Evolutionary conservation across 2,797 vertebrate species (phyloP).

Genomic region (Chrosomus eos): DNA sequence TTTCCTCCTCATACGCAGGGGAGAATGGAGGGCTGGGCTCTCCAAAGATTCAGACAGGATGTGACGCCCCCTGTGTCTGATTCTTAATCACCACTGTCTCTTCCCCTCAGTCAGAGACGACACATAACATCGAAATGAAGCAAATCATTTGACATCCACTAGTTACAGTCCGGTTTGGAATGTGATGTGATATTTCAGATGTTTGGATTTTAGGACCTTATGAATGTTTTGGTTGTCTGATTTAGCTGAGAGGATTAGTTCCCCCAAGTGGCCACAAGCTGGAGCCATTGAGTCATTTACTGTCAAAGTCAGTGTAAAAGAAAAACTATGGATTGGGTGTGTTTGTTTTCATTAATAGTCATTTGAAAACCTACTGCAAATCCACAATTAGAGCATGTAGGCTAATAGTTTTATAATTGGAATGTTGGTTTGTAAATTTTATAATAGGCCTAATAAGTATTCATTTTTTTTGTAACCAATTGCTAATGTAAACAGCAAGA

Average conservation of each 20-base stretch:
- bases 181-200: background rate
- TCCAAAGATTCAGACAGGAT: conserved; percentile 59
- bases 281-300: conserved; percentile 59
- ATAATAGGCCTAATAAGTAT: too few species aligned
- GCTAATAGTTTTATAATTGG: too few species aligned
- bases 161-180: background rate
- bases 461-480: background rate
- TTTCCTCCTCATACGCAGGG: conserved; percentile 43
- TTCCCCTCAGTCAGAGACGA: background rate
- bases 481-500: background rate
- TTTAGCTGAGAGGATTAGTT: background rate
- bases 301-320: background rate
- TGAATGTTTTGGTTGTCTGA: background rate
- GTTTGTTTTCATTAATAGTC: background rate
- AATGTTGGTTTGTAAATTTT: background rate
- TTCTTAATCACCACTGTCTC: conserved; percentile 42
- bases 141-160: background rate
- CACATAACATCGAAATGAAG: background rate
- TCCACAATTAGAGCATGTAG: background rate
- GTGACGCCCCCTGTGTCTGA: conserved; percentile 45
- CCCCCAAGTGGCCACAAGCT: conserved; percentile 61
- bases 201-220: background rate
- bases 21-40: conserved; percentile 61
- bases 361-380: background rate
- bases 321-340: background rate